phyloP scores from a whole-genome alignment of 2,888 invertebrate genomes.

The Trachelus iudaicus region DNA sequence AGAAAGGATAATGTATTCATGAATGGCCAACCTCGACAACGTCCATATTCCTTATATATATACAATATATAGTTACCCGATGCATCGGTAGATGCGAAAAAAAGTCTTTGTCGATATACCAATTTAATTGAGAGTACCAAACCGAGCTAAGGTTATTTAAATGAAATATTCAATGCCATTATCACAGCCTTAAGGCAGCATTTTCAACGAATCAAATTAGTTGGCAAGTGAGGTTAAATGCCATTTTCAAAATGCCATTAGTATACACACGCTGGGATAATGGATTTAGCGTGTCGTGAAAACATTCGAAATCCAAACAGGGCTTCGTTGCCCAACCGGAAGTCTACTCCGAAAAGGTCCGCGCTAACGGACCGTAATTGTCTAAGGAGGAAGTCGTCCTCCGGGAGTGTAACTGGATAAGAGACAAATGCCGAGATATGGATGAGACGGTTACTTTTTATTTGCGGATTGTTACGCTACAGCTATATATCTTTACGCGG shows the following conservation, averaged over 20 bases:
- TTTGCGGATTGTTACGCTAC: background rate
- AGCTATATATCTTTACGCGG: background rate
- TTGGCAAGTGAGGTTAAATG: background rate
- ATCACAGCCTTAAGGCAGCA: background rate
- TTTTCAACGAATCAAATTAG: background rate
- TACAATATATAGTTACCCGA: background rate
- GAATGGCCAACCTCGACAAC: constrained; percentile 41
- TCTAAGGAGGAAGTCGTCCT: background rate
- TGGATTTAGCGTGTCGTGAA: background rate
- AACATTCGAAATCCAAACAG: background rate
- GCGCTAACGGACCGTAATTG: background rate
- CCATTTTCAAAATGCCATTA: background rate
- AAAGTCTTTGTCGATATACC: background rate
- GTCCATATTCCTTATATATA: background rate
- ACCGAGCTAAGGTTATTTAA: background rate
- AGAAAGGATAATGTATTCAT: constrained; percentile 60
- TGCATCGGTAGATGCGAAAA: background rate
- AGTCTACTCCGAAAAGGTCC: background rate
- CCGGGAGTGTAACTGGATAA: background rate
- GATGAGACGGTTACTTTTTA: background rate
- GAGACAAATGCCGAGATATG: background rate
- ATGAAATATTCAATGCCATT: background rate
- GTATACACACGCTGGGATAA: background rate
- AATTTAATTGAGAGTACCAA: background rate
- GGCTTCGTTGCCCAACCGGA: background rate